Conservation (phyloP, 1,140 invertebrate species). For the Brachionus koreanus region DNA sequence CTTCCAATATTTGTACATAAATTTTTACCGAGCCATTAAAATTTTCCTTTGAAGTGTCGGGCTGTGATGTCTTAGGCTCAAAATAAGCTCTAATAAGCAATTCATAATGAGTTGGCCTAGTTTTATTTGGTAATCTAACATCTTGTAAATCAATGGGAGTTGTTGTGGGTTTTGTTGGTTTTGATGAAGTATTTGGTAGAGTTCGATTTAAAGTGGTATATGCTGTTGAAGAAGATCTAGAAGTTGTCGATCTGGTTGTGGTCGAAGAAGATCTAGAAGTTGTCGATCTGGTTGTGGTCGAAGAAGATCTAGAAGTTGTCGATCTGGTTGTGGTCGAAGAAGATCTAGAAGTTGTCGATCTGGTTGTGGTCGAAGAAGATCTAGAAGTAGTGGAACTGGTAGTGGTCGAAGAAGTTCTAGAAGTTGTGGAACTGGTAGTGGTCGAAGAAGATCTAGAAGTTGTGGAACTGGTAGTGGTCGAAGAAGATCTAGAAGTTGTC, state of each 20-base stretch:
- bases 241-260: not conserved
- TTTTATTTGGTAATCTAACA: conserved; percentile 17
- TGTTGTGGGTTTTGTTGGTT: not conserved
- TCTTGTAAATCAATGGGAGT: not conserved
- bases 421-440: not conserved
- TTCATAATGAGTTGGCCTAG: not conserved
- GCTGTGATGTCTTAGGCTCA: not conserved
- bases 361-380: not conserved
- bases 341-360: not conserved
- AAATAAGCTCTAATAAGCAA: conserved; percentile 22
- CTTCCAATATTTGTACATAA: not conserved
- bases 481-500: too few relatives aligned
- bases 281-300: not conserved
- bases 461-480: not conserved
- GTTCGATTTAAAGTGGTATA: not conserved
- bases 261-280: not conserved
- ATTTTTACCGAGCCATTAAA: conserved; percentile 8
- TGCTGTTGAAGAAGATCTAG: not conserved
- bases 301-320: not conserved
- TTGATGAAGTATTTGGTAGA: not conserved
- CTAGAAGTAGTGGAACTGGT: not conserved
- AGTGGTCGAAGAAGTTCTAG: not conserved
- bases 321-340: not conserved
- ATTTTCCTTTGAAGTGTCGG: not conserved
- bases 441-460: not conserved